Conservation (phyloP, 2,113 vertebrate genomes). For the Lepisosteus osseus region DNA sequence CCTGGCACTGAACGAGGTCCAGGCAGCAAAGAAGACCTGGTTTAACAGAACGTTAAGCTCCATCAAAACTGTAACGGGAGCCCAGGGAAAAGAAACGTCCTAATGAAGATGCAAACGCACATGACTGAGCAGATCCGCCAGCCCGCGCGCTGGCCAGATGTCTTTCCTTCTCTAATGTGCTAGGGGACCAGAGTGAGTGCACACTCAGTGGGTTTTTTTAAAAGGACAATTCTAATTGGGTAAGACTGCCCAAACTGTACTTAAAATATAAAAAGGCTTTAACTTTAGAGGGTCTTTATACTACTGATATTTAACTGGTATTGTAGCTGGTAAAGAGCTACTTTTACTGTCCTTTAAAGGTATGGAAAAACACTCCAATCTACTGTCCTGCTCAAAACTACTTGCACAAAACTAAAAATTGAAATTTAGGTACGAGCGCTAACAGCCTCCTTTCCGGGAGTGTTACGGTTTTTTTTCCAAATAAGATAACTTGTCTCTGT, state of each 20-base stretch:
- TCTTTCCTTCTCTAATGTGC: conserved; percentile 63
- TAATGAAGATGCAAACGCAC: conserved; percentile 57
- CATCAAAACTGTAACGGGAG: conserved; percentile 96
- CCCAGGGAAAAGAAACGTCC: conserved; percentile 94
- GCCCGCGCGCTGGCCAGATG: conserved; percentile 70
- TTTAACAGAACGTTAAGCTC: conserved; percentile 97
- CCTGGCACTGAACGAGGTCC: conserved; percentile 90
- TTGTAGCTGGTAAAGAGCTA: conserved; percentile 41
- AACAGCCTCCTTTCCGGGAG: conserved; percentile 49
- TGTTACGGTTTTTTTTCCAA: conserved; percentile 46
- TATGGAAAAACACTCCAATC: conserved; percentile 60
- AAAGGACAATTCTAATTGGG: conserved; percentile 56
- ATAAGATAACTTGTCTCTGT: conserved; percentile 40
- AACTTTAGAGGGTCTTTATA: conserved; percentile 68
- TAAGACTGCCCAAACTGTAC: conserved; percentile 36
- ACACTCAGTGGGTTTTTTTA: conserved; percentile 42
- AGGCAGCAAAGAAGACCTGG: conserved; percentile 98
- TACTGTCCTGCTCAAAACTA: conserved; percentile 55
- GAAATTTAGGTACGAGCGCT: conserved; percentile 68
- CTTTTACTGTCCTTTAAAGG: conserved; percentile 40
- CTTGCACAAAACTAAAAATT: conserved; percentile 62
- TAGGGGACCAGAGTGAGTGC: conserved; percentile 68
- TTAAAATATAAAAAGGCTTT: conserved; percentile 50
- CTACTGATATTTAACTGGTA: conserved; percentile 80
- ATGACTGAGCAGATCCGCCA: conserved; percentile 61